Evolutionary conservation across 2,888 invertebrate species (phyloP), one percentile per base, ranked within the genome.

Genomic region (Molanna angustata): DNA sequence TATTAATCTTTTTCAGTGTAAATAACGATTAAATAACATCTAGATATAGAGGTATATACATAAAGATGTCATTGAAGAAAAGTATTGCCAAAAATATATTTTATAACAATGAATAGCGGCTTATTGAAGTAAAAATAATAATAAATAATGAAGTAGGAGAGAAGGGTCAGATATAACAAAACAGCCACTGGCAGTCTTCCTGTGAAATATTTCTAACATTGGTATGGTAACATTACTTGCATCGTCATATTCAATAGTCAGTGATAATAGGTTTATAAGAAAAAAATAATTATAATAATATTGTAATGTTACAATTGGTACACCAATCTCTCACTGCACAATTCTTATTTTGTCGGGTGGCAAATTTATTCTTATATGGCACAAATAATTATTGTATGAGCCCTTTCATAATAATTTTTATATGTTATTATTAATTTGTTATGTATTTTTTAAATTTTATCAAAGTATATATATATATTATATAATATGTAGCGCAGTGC

Each of bases 1-100:
- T 46, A 21, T 21, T 47, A 44, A 52, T 56, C 53, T 49, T 41
- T 50, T 33, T 54, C 37, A 47, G 20, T 56, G 56, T 56, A 56
- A 50, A 56, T 55, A 55, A 43, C 27, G 14, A 37, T 21, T 41
- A 27, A 27, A 35, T 17, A 22, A 39, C 7, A 17, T 41, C 21
- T 35, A 44, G 44, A 18, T 44, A 35, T 43, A 50, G 45, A 39
- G 45, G 42, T 49, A 49, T 31, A 49, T 41, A 33, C 31, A 39
- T 37, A 39, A 37, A 39, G 4, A 22, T 39, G 22, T 47, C 39
- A 20, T 22, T 19, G 31, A 39, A 47, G 47, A 13, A 39, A n/a
- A n/a, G n/a, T n/a, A n/a, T n/a, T n/a, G n/a, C n/a, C n/a, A n/a
- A 40, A 22, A 22, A 48, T 48, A 48, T 48, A 39, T 48, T 48